Percentiles rank a stretch among this genome's conserved stretches.
phyloP scores from a whole-genome alignment of 2,797 vertebrate genomes.

The Sebastes oblongus region DNA sequence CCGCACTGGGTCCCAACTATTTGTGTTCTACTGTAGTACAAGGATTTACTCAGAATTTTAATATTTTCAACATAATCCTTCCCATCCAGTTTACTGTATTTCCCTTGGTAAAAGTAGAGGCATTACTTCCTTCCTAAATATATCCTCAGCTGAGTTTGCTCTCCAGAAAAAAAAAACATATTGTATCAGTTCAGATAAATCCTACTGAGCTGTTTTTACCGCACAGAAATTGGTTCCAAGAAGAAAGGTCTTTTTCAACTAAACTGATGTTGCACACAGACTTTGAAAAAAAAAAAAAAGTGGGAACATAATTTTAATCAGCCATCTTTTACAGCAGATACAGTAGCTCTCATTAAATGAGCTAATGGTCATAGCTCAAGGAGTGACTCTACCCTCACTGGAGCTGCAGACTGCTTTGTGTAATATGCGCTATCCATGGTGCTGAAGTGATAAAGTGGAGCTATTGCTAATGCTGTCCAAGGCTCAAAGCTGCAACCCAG shows the following conservation, averaged over 20 bases:
- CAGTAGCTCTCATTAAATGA: background rate
- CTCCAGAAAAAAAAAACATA: background rate
- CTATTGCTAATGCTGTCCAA: background rate
- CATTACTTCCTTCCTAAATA: background rate
- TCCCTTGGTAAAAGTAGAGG: slow-evolving; percentile 7
- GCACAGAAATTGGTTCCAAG: background rate
- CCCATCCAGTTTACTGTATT: slow-evolving; percentile 37
- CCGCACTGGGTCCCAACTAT: background rate
- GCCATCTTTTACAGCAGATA: background rate
- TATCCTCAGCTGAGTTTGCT: background rate
- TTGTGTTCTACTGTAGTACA: background rate
- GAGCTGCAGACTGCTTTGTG: background rate
- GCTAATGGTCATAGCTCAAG: background rate
- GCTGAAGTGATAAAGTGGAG: slow-evolving; percentile 2
- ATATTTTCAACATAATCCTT: slow-evolving; percentile 40
- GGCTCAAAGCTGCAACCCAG: background rate
- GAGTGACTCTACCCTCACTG: background rate
- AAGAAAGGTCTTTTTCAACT: background rate
- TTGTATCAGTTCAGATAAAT: background rate
- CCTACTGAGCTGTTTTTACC: background rate
- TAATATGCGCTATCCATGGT: background rate
- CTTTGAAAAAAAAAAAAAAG: background rate
- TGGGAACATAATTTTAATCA: background rate
- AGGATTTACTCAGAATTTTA: slow-evolving; percentile 34
- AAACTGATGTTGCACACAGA: background rate